Percentiles rank a stretch among this genome's conserved stretches.
phyloP scores from a whole-genome alignment of 1,140 invertebrate species.

The Aphis craccivora region DNA sequence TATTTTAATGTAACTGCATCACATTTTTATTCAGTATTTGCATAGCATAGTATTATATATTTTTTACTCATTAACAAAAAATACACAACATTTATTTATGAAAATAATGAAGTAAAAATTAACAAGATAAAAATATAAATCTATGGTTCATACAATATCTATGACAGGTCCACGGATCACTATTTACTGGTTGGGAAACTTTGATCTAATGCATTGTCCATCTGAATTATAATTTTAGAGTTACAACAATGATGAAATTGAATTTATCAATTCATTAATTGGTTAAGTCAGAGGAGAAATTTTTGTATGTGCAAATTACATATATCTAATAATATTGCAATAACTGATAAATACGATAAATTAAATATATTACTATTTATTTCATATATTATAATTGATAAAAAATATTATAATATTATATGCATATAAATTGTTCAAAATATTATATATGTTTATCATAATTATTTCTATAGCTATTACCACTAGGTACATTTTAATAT shows the following conservation, averaged over 20 bases:
- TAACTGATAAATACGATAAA: background rate
- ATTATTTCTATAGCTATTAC: background rate
- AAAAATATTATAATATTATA: background rate
- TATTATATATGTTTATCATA: background rate
- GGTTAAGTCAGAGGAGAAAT: background rate
- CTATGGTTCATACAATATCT: too few species aligned
- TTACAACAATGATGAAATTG: background rate
- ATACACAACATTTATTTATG: too few species aligned
- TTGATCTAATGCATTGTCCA: background rate
- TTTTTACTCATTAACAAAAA: too few species aligned
- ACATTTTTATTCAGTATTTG: background rate
- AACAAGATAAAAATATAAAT: too few species aligned
- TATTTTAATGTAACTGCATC: background rate
- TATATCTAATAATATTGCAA: background rate
- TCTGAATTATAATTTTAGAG: background rate
- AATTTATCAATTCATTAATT: background rate
- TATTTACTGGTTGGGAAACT: too few species aligned
- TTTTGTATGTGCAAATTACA: background rate
- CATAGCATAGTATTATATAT: background rate
- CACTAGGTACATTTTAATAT: too few species aligned
- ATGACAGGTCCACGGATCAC: too few species aligned
- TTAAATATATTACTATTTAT: background rate
- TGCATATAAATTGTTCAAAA: background rate
- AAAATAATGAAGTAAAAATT: too few species aligned
- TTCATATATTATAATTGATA: background rate